A percentile compares a stretch with the other conserved stretches of the same genome.
Evolutionary conservation across 2,888 invertebrate genomes (phyloP).

Genomic region (Conomelus anceps): DNA sequence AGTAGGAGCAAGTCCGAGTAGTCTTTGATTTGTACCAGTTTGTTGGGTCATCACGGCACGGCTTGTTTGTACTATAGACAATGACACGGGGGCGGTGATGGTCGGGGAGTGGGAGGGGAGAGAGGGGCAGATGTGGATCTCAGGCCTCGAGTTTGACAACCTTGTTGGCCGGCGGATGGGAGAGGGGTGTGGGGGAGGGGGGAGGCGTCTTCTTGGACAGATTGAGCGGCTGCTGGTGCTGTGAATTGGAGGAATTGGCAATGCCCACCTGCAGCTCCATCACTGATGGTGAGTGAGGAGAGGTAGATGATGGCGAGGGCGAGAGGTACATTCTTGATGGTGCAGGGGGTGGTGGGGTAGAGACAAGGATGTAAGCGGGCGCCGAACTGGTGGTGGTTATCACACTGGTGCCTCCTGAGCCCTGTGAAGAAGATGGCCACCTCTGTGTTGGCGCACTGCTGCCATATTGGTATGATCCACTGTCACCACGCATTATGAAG

Average conservation of each 20-base stretch:
- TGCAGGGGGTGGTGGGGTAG: conserved; percentile 39
- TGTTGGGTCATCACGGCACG: conserved; percentile 28
- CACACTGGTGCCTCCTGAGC: conserved; percentile 49
- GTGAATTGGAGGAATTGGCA: conserved; percentile 53
- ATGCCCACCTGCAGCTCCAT: conserved; percentile 77
- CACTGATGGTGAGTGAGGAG: conserved; percentile 48
- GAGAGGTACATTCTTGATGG: conserved; percentile 38
- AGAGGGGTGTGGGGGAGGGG: conserved; percentile 62
- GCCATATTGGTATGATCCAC: conserved; percentile 38
- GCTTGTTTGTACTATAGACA: conserved; percentile 32
- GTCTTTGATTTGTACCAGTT: conserved; percentile 34
- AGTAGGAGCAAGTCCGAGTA: conserved; percentile 30
- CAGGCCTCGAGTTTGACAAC: conserved; percentile 50
- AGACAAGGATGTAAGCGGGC: conserved; percentile 41
- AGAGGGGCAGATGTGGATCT: conserved; percentile 61
- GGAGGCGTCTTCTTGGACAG: conserved; percentile 79
- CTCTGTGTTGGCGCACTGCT: conserved; percentile 32
- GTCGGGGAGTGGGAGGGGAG: conserved; percentile 46
- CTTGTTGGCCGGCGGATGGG: conserved; percentile 47
- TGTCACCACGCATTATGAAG: conserved; percentile 76
- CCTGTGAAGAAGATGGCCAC: conserved; percentile 33
- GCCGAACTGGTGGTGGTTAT: conserved; percentile 53
- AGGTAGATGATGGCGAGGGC: conserved; percentile 42
- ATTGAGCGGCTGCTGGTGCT: conserved; percentile 73
- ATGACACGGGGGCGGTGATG: conserved; percentile 29